Evolutionary conservation across 1,140 invertebrate genomes (phyloP).

Genomic region (Pantala flavescens): DNA sequence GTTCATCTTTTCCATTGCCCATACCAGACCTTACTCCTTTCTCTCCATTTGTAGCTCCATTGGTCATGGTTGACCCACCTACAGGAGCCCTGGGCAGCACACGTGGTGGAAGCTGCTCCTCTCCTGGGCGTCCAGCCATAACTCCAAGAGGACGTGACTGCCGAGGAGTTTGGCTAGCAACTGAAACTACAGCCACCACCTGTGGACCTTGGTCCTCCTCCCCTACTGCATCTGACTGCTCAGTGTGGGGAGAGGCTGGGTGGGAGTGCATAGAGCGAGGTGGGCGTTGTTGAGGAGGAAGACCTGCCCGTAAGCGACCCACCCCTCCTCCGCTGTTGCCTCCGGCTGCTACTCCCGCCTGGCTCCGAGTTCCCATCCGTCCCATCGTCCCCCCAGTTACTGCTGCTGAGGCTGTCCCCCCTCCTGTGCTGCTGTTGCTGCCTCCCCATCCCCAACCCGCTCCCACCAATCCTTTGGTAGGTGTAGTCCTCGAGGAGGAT

Average conservation of each 20-base stretch:
- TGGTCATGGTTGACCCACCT: neutral
- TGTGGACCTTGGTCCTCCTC: neutral
- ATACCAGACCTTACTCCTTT: neutral
- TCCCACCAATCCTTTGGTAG: neutral
- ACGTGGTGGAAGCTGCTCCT: neutral
- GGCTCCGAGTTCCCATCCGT: neutral
- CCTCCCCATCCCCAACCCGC: neutral
- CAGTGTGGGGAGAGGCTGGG: neutral
- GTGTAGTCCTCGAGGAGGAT: constrained; percentile 20
- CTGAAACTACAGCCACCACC: neutral
- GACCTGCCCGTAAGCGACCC: constrained; percentile 1
- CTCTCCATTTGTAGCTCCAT: neutral
- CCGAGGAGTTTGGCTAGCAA: neutral
- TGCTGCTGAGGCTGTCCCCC: constrained; percentile 1
- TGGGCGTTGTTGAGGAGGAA: neutral
- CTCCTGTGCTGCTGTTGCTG: neutral
- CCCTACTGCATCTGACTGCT: neutral
- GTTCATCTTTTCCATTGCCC: neutral
- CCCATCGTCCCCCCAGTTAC: neutral
- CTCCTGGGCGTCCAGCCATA: neutral
- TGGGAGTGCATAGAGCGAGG: neutral
- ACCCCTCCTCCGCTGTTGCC: constrained; percentile 1
- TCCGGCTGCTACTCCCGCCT: neutral
- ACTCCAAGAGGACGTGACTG: neutral
- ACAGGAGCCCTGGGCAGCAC: neutral